Percentiles rank a stretch among this genome's conserved stretches.
Evolutionary conservation across 2,888 invertebrate genomes (phyloP).

Genomic region (Oscheius myriophilus): DNA sequence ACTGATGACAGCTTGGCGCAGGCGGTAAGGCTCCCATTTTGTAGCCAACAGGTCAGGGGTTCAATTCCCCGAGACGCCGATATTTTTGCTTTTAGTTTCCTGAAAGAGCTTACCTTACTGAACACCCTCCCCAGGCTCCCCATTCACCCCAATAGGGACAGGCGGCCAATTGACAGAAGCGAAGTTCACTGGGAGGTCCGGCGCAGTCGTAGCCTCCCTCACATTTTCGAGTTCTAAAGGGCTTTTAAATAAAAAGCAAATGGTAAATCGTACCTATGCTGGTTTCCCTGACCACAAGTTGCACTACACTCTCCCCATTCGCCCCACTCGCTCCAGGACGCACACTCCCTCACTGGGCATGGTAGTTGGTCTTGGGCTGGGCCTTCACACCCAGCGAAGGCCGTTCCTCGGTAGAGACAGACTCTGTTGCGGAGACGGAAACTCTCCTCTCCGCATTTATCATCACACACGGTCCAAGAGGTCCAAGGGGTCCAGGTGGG

Average conservation of each 20-base stretch:
- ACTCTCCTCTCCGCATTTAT: conserved; percentile 51
- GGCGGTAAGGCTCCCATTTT: no score
- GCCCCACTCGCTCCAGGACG: conserved; percentile 56
- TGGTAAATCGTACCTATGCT: conserved; percentile 33
- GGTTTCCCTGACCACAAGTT: conserved; percentile 55
- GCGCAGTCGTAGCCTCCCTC: conserved; percentile 41
- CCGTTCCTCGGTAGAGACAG: conserved; percentile 39
- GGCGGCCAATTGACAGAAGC: conserved; percentile 52
- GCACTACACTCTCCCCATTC: conserved; percentile 55
- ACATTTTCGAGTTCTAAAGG: conserved; percentile 41
- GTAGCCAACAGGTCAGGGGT: no score
- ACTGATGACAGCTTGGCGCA: no score
- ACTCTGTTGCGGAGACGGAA: conserved; percentile 53
- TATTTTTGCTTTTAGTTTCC: no score
- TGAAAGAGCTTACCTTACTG: conserved; percentile 30
- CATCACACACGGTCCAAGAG: conserved; percentile 53
- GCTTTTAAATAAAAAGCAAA: not conserved
- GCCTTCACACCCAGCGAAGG: conserved; percentile 47
- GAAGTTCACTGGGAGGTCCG: conserved; percentile 43
- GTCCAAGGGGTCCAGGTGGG: conserved; percentile 58
- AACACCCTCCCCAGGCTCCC: conserved; percentile 57
- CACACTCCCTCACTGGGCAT: conserved; percentile 58
- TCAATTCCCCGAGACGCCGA: no score
- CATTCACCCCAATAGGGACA: conserved; percentile 60
- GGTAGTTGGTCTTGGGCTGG: conserved; percentile 57